Base-by-base conservation (phyloP, 2,888 invertebrate genomes). In the Clunio marinus region DNA sequence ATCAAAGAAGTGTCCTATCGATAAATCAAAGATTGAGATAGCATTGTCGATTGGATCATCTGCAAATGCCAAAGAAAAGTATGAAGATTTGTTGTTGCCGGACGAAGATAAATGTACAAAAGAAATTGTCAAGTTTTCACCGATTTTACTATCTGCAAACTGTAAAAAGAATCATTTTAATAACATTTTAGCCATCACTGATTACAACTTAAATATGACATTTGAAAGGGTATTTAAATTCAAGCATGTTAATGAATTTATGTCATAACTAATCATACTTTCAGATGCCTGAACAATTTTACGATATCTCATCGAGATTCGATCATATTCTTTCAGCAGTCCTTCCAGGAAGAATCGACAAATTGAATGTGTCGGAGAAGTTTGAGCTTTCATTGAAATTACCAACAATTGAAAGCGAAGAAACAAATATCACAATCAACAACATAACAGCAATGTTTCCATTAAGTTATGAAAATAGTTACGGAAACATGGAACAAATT, bases 11-110 rank as follows among this genome's bases (percentile, higher is more conserved):
- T 68, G 68, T 41, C 68, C 68, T 8, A 17, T 17, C 10, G 58
- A 68, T n/a, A 58, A 58, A 41, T 68, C 68, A 10, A 57, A 58
- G 35, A 37, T 68, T 17, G 58, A 68, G n/a, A 7, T 68, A 7
- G 25, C n/a, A 1, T 25, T 68, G 28, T 13, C 37, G 1, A 41
- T 58, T 25, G 68, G 68, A 41, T 41, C 27, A 1, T 22, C 37
- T 2, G 13, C 8, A 25, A 22, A 58, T 13, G 58, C 58, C 1
- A 37, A 25, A n/a, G 41, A 58, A 13, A 41, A 13, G 7, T 37
- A 41, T 17, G 13, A 58, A 1, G 8, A 25, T 13, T 25, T 41
- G 8, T 25, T 1, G 2, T 17, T 41, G 1, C 4, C 35, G 5
- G 41, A 68, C 17, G 17, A 2, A 7, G 20, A 58, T 5, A 37